phyloP scores from a whole-genome alignment of 2,113 vertebrate species.

The Hippoglossus stenolepis region DNA sequence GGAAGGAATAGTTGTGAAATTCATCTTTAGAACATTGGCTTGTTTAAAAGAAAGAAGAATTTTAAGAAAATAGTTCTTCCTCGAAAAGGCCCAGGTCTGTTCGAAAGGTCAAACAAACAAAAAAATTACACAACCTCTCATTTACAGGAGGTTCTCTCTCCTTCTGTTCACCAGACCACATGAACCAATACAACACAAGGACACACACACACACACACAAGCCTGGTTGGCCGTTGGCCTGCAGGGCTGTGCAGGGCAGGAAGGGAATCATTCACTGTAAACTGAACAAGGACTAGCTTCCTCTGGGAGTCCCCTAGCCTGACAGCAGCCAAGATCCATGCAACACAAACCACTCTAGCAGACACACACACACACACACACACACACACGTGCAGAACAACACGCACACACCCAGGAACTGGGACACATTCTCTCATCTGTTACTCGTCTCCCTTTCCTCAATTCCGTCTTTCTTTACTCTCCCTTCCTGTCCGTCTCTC shows the following conservation, averaged over 20 bases:
- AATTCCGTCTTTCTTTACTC: slow-evolving; percentile 55
- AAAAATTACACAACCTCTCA: slow-evolving; percentile 41
- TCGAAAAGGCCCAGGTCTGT: background rate
- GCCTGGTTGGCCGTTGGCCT: slow-evolving; percentile 79
- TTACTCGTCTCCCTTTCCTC: slow-evolving; percentile 68
- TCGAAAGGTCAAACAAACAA: background rate
- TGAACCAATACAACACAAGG: slow-evolving; percentile 43
- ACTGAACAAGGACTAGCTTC: slow-evolving; percentile 85
- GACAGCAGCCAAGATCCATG: slow-evolving; percentile 85
- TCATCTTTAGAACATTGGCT: too few species aligned
- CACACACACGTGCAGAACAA: slow-evolving; percentile 38
- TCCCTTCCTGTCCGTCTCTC: slow-evolving; percentile 57
- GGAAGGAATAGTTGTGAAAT: too few species aligned
- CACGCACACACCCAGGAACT: slow-evolving; percentile 54
- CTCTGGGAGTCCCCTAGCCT: slow-evolving; percentile 82
- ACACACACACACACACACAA: slow-evolving; percentile 55
- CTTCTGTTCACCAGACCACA: slow-evolving; percentile 41
- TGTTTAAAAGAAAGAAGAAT: background rate
- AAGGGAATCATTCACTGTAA: slow-evolving; percentile 88
- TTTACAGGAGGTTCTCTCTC: slow-evolving; percentile 40
- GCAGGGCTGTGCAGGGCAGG: slow-evolving; percentile 83
- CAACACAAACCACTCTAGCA: slow-evolving; percentile 85
- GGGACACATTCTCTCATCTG: slow-evolving; percentile 70
- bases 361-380: slow-evolving; percentile 61
- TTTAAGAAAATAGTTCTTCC: background rate